phyloP scores from a whole-genome alignment of 2,113 vertebrate species.

The Aptenodytes forsteri region DNA sequence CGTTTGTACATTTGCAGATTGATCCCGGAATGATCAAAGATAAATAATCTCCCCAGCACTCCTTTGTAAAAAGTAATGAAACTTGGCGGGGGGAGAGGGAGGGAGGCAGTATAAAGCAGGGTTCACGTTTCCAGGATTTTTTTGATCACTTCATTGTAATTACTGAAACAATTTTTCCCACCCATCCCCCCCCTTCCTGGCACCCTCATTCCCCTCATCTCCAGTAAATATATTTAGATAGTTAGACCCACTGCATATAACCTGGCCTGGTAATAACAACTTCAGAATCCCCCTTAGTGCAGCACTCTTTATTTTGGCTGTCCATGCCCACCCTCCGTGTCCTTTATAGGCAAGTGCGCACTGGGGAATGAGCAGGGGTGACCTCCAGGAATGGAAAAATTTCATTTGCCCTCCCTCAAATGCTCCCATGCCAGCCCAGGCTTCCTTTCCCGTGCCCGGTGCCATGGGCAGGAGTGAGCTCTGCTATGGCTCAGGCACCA shows the following conservation, averaged over 20 bases:
- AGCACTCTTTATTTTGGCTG: not conserved
- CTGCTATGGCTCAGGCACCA: accelerated
- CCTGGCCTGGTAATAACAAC: not conserved
- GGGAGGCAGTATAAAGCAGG: not conserved
- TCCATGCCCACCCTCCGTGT: accelerated
- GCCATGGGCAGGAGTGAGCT: not conserved
- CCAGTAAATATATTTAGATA: not conserved
- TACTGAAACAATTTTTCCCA: slow-evolving; percentile 7
- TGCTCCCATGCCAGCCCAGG: not conserved
- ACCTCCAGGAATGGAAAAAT: not conserved
- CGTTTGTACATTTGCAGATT: slow-evolving; percentile 40
- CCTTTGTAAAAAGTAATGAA: slow-evolving; percentile 47
- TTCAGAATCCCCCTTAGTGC: not conserved
- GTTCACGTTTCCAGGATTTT: not conserved
- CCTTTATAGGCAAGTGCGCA: not conserved
- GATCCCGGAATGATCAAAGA: slow-evolving; percentile 58
- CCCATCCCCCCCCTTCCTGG: not conserved
- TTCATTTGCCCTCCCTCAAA: not conserved
- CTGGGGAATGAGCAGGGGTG: not conserved
- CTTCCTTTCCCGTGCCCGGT: accelerated
- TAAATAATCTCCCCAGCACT: slow-evolving; percentile 41
- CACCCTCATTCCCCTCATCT: not conserved
- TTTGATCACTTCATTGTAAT: slow-evolving; percentile 41
- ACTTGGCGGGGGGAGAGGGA: not conserved
- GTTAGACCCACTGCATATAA: not conserved